These are phyloP conservation scores for Ichneumon xanthorius DNA, from an alignment of 2,888 invertebrate species.

Conservation along the genomic window DNA sequence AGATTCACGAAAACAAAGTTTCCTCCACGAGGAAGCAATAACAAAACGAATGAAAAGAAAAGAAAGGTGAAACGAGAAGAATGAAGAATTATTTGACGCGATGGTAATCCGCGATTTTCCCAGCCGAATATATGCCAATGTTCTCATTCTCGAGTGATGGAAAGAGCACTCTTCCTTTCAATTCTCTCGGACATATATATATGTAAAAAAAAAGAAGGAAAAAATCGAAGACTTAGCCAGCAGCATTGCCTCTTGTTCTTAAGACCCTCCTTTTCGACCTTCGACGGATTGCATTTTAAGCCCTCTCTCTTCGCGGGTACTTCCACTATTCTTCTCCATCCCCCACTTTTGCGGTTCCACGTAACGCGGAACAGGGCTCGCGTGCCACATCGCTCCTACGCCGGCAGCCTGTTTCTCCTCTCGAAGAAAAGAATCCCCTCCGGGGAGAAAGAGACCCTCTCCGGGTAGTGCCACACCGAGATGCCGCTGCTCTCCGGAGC, in stretches of 20 bases:
- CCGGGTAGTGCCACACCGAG: not conserved
- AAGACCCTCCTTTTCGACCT: constrained; percentile 33
- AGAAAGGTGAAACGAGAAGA: not conserved
- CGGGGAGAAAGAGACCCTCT: not conserved
- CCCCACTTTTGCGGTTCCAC: not conserved
- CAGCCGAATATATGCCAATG: not conserved
- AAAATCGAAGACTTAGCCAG: not conserved
- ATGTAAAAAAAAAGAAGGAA: not conserved
- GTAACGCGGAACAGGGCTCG: not conserved
- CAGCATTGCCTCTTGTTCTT: constrained; percentile 29
- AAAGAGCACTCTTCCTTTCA: constrained; percentile 28
- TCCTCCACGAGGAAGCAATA: no score
- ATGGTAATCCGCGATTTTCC: constrained; percentile 14
- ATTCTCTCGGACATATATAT: constrained; percentile 10
- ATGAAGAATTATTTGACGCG: constrained; percentile 30
- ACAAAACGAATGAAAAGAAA: not conserved
- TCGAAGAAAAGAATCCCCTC: not conserved
- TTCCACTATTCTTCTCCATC: not conserved
- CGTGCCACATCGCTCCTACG: not conserved
- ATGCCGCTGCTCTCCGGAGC: not conserved
- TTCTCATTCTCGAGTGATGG: constrained; percentile 5
- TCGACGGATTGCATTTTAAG: constrained; percentile 54
- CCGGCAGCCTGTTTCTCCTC: not conserved
- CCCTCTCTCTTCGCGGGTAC: constrained; percentile 5
- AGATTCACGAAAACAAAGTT: no score